Base-by-base conservation (phyloP, 2,888 invertebrate genomes). In the Hemistola chrysoprasaria region DNA sequence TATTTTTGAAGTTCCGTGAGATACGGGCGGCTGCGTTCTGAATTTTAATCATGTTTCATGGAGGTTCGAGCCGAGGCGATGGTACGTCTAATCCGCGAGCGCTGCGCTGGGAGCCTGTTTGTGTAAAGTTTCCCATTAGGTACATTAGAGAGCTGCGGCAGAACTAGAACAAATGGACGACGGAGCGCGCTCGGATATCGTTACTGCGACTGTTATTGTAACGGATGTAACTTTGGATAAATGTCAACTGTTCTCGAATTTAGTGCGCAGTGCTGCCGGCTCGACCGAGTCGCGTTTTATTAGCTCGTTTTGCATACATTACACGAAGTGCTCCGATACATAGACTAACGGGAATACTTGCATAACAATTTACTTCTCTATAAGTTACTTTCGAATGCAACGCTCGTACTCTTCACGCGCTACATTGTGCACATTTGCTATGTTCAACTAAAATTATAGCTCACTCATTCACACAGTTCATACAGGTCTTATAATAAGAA, bases 151-250 rank as follows among this genome's bases (percentile, higher is more conserved):
- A 64, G 53, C 56, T 53, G 56, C 49, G 59, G 61, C 64, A 71
- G 66, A 80, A 83, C 78, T 74, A 77, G 81, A 86, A 86, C 83
- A 76, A 85, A 87, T 79, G 84, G 78, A 69, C 70, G 65, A 54
- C 63, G 50, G 54, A 56, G 65, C 59, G 68, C 71, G 74, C 77
- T 71, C 70, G 79, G 83, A 82, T 85, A 85, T 81, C 78, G 82
- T 73, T 75, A 76, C 79, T 73, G 78, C 76, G 67, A 76, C 77
- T 78, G 81, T 83, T 86, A 86, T 84, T 83, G 83, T 83, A 79
- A 81, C 78, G 82, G 78, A 86, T 84, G 85, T 83, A 79, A 83
- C 82, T 86, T 83, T 79, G 85, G 81, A 86, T 87, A 86, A 86
- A 84, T 75, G 86, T 87, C 86, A 79, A 82, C 80, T 78, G 77